Evolutionary conservation across 2,797 vertebrate genomes (phyloP), one percentile per base, ranked within the genome.

Genomic region (Macropus fuliginosus): DNA sequence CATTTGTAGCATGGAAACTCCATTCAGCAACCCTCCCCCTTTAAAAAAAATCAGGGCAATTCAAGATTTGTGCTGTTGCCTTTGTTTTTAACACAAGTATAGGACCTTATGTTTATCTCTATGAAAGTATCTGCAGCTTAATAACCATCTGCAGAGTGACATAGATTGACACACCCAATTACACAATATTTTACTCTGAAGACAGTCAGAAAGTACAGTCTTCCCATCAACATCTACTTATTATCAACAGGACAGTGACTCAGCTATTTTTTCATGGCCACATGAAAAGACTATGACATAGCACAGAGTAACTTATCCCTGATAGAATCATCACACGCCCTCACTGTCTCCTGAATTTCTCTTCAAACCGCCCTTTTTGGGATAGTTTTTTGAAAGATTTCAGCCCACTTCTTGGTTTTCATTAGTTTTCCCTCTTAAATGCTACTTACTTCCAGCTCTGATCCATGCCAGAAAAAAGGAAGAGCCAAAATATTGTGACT

Each of bases 91-190:
- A 87, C 24, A 21, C 40, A 87, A 87, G 6, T 40, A 21, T 27
- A 81, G 74, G 74, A 87, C 24, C 28, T 87, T 27, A 27, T 40
- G 27, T 87, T 50, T 50, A 27, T 87, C 74, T 87, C 74, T 87
- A 12, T 46, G 3, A 87, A 11, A 50, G 74, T 87, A 87, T 87
- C 74, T 87, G 74, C 40, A 93, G 91, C 93, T 96, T 98, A 98
- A 97, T 98, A 94, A 95, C 96, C 95, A 95, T 97, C 93, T 96
- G 97, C 94, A 90, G 96, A 96, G 95, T 98, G 97, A 97, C 96
- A 97, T 94, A 94, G 96, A 96, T 96, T 27, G 97, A 96, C 98
- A 98, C 98, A 98, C 98, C 98, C 98, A 93, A 21, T 98, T 98
- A 97, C 98, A 97, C 97, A 98, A 98, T 96, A 95, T 52, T 90